Evolutionary conservation across 1,140 invertebrate species (phyloP).

Genomic region (Apocrypta bakeri): DNA sequence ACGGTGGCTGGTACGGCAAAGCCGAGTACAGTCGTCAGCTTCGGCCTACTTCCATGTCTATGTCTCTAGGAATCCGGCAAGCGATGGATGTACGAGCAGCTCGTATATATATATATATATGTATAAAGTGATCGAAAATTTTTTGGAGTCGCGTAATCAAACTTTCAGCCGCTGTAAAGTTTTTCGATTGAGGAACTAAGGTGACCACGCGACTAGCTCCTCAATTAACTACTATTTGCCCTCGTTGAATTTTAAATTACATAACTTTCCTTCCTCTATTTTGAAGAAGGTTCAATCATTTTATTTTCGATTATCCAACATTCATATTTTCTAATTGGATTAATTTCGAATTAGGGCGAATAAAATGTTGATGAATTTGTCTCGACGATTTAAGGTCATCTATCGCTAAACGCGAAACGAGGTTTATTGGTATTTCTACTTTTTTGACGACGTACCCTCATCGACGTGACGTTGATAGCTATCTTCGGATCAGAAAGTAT

Average conservation of each 20-base stretch:
- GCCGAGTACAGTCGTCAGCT: neutral
- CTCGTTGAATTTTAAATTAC: neutral
- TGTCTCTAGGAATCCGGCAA: neutral
- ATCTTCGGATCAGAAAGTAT: neutral
- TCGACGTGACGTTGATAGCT: constrained; percentile 15
- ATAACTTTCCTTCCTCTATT: neutral
- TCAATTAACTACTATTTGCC: neutral
- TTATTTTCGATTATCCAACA: too few species aligned
- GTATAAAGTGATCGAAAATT: neutral
- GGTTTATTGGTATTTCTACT: neutral
- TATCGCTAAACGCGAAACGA: too few species aligned
- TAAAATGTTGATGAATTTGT: neutral
- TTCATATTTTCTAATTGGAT: too few species aligned
- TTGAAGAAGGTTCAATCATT: too few species aligned
- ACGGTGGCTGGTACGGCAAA: neutral
- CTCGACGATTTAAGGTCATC: neutral
- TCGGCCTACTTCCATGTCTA: neutral
- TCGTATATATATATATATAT: too few species aligned
- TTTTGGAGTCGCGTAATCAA: neutral
- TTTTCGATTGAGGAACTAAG: neutral
- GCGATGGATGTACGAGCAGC: neutral
- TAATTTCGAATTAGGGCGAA: neutral
- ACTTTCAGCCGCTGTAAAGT: neutral
- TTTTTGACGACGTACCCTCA: neutral
- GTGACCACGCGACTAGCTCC: neutral